These are phyloP conservation scores for Pimephales promelas DNA, from an alignment of 2,113 vertebrate species.

Conservation along the genomic window DNA sequence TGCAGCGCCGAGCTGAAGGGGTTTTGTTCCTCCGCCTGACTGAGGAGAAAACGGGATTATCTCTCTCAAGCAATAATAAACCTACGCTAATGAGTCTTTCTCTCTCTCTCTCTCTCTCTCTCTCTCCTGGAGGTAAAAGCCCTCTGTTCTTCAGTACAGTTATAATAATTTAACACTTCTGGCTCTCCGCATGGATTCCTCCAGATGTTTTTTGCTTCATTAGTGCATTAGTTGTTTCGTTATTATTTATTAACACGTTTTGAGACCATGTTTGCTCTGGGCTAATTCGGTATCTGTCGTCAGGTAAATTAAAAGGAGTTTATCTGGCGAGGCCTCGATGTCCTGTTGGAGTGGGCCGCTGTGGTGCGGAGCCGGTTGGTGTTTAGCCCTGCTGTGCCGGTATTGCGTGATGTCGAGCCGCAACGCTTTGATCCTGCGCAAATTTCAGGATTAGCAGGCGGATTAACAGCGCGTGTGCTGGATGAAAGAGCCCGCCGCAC, in stretches of 20 bases:
- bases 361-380: not conserved
- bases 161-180: constrained; percentile 61
- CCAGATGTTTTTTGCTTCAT: constrained; percentile 69
- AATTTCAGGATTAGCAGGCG: constrained; percentile 63
- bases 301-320: constrained; percentile 67
- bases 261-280: constrained; percentile 69
- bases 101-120: not conserved
- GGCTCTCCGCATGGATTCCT: constrained; percentile 59
- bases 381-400: constrained; percentile 45
- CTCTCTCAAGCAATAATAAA: constrained; percentile 36
- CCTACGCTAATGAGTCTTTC: constrained; percentile 32
- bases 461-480: constrained; percentile 63
- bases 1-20: not conserved
- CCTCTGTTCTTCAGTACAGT: constrained; percentile 36
- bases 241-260: constrained; percentile 70
- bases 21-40: constrained; percentile 12
- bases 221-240: constrained; percentile 66
- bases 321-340: constrained; percentile 46
- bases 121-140: constrained; percentile 52
- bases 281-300: constrained; percentile 56
- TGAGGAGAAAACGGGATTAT: constrained; percentile 36
- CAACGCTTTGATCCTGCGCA: constrained; percentile 68
- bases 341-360: not conserved
- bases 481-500: constrained; percentile 48
- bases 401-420: constrained; percentile 48